phyloP scores from a whole-genome alignment of 2,113 vertebrate species.

The Lethenteron reissneri region DNA sequence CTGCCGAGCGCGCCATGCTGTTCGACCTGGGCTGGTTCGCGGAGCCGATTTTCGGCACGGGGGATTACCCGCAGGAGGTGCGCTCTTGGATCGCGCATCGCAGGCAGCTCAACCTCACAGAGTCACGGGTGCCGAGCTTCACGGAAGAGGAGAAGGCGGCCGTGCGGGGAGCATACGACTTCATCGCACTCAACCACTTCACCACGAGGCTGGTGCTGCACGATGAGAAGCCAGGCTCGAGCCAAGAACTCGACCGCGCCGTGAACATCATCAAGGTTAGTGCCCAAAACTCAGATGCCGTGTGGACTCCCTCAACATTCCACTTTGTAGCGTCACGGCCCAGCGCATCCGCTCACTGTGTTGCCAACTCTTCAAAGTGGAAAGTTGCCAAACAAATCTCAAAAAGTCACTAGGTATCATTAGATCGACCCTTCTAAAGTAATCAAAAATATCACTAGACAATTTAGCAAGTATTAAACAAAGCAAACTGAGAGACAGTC shows the following conservation, averaged over 20 bases:
- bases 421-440: no score
- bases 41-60: constrained; percentile 43
- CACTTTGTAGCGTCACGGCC: no score
- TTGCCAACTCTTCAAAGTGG: no score
- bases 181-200: constrained; percentile 69
- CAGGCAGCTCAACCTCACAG: constrained; percentile 19
- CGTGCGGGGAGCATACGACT: constrained; percentile 46
- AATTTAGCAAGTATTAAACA: no score
- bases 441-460: no score
- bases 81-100: constrained; percentile 29
- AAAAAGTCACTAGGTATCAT: no score
- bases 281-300: no score
- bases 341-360: no score
- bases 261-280: constrained; percentile 19
- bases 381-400: no score
- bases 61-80: constrained; percentile 40
- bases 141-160: constrained; percentile 30
- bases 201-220: constrained; percentile 58
- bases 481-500: no score
- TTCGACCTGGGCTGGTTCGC: constrained; percentile 73
- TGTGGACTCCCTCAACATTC: no score
- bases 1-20: constrained; percentile 47
- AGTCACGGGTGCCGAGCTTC: constrained; percentile 33
- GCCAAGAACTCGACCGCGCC: constrained; percentile 25
- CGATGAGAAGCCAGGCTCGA: constrained; percentile 17